phyloP scores from a whole-genome alignment of 2,113 vertebrate species.

The Brachypodius melanocephalos region DNA sequence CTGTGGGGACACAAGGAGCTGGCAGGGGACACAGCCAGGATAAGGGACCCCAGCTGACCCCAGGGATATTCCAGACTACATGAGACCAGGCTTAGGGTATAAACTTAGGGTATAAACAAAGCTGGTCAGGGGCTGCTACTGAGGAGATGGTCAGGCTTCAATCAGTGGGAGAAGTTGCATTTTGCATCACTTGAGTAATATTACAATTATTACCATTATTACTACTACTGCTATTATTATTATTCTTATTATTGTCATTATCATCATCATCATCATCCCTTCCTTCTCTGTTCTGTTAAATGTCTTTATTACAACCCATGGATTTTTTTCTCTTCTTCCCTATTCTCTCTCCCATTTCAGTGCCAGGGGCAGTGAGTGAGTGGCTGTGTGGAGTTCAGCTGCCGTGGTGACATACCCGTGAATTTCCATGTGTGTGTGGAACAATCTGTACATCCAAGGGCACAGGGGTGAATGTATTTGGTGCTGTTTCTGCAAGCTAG shows the following conservation, averaged over 20 bases:
- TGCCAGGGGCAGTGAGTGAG: neutral
- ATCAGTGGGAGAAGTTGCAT: neutral
- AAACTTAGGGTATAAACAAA: neutral
- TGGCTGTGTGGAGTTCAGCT: neutral
- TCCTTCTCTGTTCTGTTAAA: neutral
- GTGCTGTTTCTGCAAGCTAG: neutral
- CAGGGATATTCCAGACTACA: too few relatives aligned
- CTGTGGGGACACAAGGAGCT: neutral
- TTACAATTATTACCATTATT: neutral
- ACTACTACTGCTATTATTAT: neutral
- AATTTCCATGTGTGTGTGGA: neutral
- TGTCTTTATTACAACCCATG: neutral
- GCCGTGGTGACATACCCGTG: neutral
- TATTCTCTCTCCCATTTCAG: neutral
- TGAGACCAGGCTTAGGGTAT: neutral
- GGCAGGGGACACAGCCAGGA: neutral
- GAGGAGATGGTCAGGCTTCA: neutral
- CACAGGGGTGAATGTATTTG: neutral
- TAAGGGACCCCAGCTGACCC: too few relatives aligned
- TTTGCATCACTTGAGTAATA: neutral
- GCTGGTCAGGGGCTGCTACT: neutral
- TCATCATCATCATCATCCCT: neutral
- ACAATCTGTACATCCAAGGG: rapidly evolving
- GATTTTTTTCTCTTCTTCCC: neutral
- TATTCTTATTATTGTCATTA: too few relatives aligned